Percentiles rank a stretch among this genome's conserved stretches.
Evolutionary conservation across 2,888 invertebrate genomes (phyloP).

Genomic region (Oscheius myriophilus): DNA sequence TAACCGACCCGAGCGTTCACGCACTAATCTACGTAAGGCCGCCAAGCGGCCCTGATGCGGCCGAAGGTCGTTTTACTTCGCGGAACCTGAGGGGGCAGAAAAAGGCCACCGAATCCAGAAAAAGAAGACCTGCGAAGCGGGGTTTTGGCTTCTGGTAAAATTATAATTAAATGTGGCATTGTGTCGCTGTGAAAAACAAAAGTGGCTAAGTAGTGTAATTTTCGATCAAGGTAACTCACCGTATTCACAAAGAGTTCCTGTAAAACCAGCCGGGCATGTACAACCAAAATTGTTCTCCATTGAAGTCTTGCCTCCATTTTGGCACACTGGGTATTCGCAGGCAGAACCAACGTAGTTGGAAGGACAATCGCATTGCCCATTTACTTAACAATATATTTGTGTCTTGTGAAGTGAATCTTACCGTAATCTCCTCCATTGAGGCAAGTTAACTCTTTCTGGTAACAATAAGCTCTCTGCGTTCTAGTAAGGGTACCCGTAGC

Average conservation of each 20-base stretch:
- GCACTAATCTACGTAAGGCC: no score
- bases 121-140: no score
- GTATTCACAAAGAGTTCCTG: conserved; percentile 48
- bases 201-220: no score
- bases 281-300: conserved; percentile 40
- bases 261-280: conserved; percentile 35
- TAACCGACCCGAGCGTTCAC: no score
- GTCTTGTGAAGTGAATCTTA: background rate
- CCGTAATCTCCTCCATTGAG: conserved; percentile 44
- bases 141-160: no score
- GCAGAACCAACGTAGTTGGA: conserved; percentile 27
- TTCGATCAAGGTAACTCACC: conserved; percentile 22
- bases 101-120: no score
- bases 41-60: no score
- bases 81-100: no score
- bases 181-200: no score
- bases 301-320: conserved; percentile 41
- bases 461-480: conserved; percentile 42
- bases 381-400: conserved; percentile 4
- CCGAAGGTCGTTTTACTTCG: no score
- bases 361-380: conserved; percentile 14
- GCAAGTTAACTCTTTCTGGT: conserved; percentile 33
- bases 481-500: background rate
- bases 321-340: conserved; percentile 49
- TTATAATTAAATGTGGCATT: no score